Percentiles rank a stretch among this genome's conserved stretches.
Conservation (phyloP, 2,113 vertebrate species). For the Megaptera novaeangliae region DNA sequence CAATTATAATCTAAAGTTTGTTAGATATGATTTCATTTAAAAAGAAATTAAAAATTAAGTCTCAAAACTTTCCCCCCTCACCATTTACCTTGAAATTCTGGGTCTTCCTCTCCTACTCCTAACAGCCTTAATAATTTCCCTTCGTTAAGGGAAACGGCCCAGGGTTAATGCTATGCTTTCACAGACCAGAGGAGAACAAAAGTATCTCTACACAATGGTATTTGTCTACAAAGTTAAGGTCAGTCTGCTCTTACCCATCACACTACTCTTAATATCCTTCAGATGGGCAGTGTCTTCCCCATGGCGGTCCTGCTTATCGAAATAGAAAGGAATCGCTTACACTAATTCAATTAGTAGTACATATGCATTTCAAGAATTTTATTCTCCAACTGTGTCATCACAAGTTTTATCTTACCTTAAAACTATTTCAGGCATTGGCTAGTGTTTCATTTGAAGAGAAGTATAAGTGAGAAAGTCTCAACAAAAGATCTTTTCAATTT, state of each 20-base stretch:
- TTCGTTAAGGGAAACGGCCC: neutral
- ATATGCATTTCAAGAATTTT: neutral
- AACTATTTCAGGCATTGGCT: neutral
- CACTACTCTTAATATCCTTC: slow-evolving; percentile 6
- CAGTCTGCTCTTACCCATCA: neutral
- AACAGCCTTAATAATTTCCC: slow-evolving; percentile 15
- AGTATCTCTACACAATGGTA: neutral
- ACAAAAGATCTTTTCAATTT: neutral
- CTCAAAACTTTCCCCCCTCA: neutral
- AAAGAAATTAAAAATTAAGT: slow-evolving; percentile 28
- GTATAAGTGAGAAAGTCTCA: neutral
- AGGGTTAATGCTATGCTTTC: neutral
- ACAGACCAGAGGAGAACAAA: neutral
- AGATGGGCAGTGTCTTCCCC: neutral
- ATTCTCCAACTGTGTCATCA: neutral
- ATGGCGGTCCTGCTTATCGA: neutral
- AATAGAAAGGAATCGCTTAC: slow-evolving; percentile 12
- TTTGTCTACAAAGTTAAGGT: slow-evolving; percentile 26
- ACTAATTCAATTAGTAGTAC: neutral
- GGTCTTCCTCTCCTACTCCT: neutral
- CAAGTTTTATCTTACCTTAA: neutral
- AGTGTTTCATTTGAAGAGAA: neutral
- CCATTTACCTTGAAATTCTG: slow-evolving; percentile 26
- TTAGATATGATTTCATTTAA: neutral
- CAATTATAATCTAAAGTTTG: neutral